Evolutionary conservation across 2,888 invertebrate species (phyloP), one percentile per base, ranked within the genome.

Genomic region (Phyllotreta striolata): DNA sequence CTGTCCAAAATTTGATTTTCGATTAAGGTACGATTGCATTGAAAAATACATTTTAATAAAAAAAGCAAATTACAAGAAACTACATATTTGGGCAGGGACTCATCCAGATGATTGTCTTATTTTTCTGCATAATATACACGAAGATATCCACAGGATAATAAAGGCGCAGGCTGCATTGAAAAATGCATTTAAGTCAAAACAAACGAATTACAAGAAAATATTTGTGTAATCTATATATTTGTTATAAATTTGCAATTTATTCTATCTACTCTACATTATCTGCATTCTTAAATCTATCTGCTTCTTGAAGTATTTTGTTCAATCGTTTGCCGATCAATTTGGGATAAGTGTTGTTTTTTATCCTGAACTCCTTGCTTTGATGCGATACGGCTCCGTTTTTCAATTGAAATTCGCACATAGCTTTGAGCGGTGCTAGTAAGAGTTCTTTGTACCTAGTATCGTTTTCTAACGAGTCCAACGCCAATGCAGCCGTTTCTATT

Each of bases 331-430:
- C 93, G 74, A 93, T 90, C 62, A 90, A 82, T 78, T 92, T 92
- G 1, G 91, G 91, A 83, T 93, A 92, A 70, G 85, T 86, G 76
- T 89, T 89, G 70, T 89, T 91, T 81, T 90, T 91, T 59, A 95
- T 88, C 70, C 92, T 85, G 83, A 89, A 93, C 78, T 96, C 95
- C 82, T 95, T 96, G 72, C 95, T 96, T 76, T 96, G 93, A 82
- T 97, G 96, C 43, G 91, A 91, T 0, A 95, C 94, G 38, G 96
- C 96, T 8, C 97, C 97, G 83, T 96, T 93, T 71, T 91, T 86
- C 63, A 97, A 81, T 78, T 97, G 96, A 83, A 89, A 94, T 78
- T 90, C 86, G 80, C 96, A 96, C 43, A 97, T 83, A 41, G 91
- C 88, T 73, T 91, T 90, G 67, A 97, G 82, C 0, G 96, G 96